These are phyloP conservation scores for Rhabdomys pumilio DNA, from an alignment of 2,797 vertebrate genomes.

Conservation along the genomic window DNA sequence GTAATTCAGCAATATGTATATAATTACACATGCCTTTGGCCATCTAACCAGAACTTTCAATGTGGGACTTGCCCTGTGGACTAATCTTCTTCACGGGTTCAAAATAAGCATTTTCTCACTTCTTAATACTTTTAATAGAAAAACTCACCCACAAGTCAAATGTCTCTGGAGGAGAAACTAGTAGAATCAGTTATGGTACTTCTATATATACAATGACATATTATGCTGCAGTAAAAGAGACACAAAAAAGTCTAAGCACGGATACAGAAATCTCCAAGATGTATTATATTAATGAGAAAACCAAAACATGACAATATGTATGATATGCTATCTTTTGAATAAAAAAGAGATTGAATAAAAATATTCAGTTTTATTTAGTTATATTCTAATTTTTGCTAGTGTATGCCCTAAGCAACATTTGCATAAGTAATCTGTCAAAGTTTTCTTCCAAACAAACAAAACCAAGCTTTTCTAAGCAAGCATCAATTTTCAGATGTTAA, in stretches of 20 bases:
- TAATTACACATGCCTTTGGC: not conserved
- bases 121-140: not conserved
- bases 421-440: not conserved
- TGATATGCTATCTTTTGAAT: not conserved
- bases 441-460: not conserved
- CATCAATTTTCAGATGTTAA: not conserved
- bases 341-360: not conserved
- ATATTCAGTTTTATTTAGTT: not conserved
- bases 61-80: not conserved
- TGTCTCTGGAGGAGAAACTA: not conserved
- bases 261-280: not conserved
- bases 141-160: too few species aligned
- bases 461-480: not conserved
- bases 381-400: not conserved
- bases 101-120: not conserved
- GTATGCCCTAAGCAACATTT: not conserved
- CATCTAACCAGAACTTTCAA: not conserved
- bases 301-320: not conserved
- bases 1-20: not conserved
- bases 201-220: not conserved
- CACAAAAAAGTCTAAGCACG: not conserved
- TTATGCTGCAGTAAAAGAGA: not conserved
- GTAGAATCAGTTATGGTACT: too few species aligned
- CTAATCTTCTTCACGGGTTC: not conserved
- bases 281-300: not conserved